phyloP scores from a whole-genome alignment of 2,888 invertebrate genomes.

The Limulus polyphemus region DNA sequence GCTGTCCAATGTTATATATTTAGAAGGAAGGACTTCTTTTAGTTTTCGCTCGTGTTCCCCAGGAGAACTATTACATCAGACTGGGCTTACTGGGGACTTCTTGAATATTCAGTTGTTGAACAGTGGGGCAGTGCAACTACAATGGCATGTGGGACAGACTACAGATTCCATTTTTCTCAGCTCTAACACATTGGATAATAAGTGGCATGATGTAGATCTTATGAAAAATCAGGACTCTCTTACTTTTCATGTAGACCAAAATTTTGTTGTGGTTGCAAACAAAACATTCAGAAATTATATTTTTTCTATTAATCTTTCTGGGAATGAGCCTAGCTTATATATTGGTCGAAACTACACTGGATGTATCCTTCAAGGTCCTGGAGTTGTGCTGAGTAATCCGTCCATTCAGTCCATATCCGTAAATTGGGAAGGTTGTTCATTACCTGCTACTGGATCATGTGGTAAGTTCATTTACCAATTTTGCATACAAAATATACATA shows the following conservation, averaged over 20 bases:
- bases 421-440: constrained; percentile 60
- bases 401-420: constrained; percentile 43
- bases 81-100: constrained; percentile 22
- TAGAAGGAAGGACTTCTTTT: constrained; percentile 19
- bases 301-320: constrained; percentile 13
- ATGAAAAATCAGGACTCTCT: constrained; percentile 17
- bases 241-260: constrained; percentile 11
- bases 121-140: constrained; percentile 16
- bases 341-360: constrained; percentile 70
- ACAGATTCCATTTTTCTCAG: constrained; percentile 8
- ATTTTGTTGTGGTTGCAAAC: constrained; percentile 16
- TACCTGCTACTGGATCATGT: constrained; percentile 65
- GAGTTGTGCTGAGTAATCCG: constrained; percentile 52
- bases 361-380: constrained; percentile 74
- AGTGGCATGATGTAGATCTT: constrained; percentile 26
- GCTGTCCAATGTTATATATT: constrained; percentile 15
- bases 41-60: constrained; percentile 27
- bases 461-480: constrained; percentile 65
- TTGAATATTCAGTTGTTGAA: constrained; percentile 16
- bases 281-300: constrained; percentile 12
- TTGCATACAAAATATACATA: constrained; percentile 48
- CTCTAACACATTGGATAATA: constrained; percentile 19
- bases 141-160: constrained; percentile 13
- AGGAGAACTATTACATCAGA: constrained; percentile 25
- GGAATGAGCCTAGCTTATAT: constrained; percentile 40